These are phyloP conservation scores for Nycteola revayana DNA, from an alignment of 2,888 invertebrate genomes.

Conservation along the genomic window DNA sequence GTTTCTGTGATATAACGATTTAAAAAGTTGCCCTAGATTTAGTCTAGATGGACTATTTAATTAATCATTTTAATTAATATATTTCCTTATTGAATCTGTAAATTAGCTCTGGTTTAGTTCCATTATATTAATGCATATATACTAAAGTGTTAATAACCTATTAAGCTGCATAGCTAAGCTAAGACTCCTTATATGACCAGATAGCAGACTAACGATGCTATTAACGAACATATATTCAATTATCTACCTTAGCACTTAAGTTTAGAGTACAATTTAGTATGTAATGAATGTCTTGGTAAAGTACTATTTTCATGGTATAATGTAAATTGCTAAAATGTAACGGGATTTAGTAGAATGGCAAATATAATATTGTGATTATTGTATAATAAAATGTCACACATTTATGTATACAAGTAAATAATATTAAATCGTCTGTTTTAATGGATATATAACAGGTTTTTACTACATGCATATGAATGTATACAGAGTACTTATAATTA, in stretches of 20 bases:
- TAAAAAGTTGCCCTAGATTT: too few relatives aligned
- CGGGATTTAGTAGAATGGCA: not conserved
- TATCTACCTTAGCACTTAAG: not conserved
- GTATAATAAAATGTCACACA: too few relatives aligned
- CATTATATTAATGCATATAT: not conserved
- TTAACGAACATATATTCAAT: not conserved
- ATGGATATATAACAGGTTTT: too few relatives aligned
- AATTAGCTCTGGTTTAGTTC: too few relatives aligned
- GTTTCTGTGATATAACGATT: too few relatives aligned
- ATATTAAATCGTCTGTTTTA: too few relatives aligned
- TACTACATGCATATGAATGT: too few relatives aligned
- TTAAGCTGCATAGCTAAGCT: slow-evolving; percentile 3
- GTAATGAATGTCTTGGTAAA: not conserved
- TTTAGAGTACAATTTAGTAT: slow-evolving; percentile 1
- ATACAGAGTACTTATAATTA: too few relatives aligned
- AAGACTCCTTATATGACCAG: not conserved
- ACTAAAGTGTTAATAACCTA: not conserved
- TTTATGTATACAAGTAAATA: too few relatives aligned
- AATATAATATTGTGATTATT: not conserved
- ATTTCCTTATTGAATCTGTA: too few relatives aligned
- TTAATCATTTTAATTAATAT: too few relatives aligned
- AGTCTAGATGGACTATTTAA: too few relatives aligned
- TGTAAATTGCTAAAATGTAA: slow-evolving; percentile 5
- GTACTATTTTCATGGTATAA: slow-evolving; percentile 1
- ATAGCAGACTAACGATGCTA: slow-evolving; percentile 5